Conservation (phyloP, 1,140 invertebrate species). For the Microvelia longipes region DNA sequence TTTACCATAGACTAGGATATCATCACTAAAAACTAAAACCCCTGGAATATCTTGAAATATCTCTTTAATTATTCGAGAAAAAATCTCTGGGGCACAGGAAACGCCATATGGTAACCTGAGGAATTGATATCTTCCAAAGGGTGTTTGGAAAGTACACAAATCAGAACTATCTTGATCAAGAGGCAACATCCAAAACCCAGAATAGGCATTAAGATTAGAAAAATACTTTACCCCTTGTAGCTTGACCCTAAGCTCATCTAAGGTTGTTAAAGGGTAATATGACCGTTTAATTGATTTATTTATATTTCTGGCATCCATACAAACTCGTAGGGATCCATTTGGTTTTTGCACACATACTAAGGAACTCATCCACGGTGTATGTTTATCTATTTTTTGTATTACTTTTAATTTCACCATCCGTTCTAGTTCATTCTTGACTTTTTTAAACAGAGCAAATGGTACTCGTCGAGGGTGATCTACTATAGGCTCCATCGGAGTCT, state of each 20-base stretch:
- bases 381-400: conserved; percentile 20
- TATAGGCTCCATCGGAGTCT: too few relatives aligned
- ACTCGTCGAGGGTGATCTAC: neutral
- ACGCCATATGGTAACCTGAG: conserved; percentile 31
- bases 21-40: neutral
- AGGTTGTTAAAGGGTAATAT: conserved; percentile 15
- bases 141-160: conserved; percentile 30
- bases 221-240: conserved; percentile 12
- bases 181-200: conserved; percentile 31
- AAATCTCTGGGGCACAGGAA: conserved; percentile 18
- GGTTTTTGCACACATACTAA: neutral
- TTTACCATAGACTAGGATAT: neutral
- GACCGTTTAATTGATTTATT: conserved; percentile 24
- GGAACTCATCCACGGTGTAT: conserved; percentile 25
- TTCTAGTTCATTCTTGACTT: conserved; percentile 19
- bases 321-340: conserved; percentile 24
- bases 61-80: neutral
- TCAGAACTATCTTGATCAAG: conserved; percentile 27
- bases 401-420: conserved; percentile 20
- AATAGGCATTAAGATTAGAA: conserved; percentile 18
- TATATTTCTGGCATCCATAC: conserved; percentile 24
- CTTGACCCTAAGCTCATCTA: conserved; percentile 14
- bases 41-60: too few relatives aligned
- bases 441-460: neutral
- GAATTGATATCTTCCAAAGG: conserved; percentile 31